Percentiles rank a stretch among this genome's conserved stretches.
These are phyloP conservation scores for Heliothis virescens DNA, from an alignment of 1,140 invertebrate genomes.

Conservation along the genomic window DNA sequence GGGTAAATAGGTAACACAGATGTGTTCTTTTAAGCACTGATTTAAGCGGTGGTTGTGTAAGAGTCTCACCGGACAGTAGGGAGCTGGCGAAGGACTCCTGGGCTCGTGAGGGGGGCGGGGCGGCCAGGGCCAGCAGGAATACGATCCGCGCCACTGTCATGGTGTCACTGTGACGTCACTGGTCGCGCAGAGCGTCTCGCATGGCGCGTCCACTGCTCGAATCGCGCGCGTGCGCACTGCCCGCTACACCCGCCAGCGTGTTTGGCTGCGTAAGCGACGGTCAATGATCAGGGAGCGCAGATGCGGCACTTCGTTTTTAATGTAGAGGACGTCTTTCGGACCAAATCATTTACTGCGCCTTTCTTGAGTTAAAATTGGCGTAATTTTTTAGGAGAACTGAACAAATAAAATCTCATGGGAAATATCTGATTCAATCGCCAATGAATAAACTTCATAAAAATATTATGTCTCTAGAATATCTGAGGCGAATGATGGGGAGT, in stretches of 20 bases:
- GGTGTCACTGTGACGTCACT: slow-evolving; percentile 46
- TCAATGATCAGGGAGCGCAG: neutral
- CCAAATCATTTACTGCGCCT: neutral
- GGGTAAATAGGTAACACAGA: slow-evolving; percentile 13
- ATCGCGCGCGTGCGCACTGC: slow-evolving; percentile 54
- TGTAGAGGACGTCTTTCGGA: neutral
- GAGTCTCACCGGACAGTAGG: slow-evolving; percentile 91
- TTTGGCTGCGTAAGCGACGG: slow-evolving; percentile 45
- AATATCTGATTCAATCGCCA: no score
- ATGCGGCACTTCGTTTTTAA: neutral
- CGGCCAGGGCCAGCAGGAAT: slow-evolving; percentile 58
- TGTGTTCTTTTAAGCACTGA: neutral
- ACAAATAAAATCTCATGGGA: no score
- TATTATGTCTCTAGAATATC: no score
- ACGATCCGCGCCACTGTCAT: slow-evolving; percentile 59
- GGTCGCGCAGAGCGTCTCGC: slow-evolving; percentile 53
- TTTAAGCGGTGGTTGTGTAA: no score
- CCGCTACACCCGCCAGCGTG: slow-evolving; percentile 59
- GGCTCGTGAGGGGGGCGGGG: slow-evolving; percentile 75
- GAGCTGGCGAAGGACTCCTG: slow-evolving; percentile 92
- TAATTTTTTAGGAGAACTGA: no score
- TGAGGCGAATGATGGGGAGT: no score
- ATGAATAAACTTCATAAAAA: no score
- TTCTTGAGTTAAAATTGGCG: no score
- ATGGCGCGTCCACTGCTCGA: slow-evolving; percentile 60